phyloP scores from a whole-genome alignment of 2,113 vertebrate genomes.

The Falcunculus frontatus region DNA sequence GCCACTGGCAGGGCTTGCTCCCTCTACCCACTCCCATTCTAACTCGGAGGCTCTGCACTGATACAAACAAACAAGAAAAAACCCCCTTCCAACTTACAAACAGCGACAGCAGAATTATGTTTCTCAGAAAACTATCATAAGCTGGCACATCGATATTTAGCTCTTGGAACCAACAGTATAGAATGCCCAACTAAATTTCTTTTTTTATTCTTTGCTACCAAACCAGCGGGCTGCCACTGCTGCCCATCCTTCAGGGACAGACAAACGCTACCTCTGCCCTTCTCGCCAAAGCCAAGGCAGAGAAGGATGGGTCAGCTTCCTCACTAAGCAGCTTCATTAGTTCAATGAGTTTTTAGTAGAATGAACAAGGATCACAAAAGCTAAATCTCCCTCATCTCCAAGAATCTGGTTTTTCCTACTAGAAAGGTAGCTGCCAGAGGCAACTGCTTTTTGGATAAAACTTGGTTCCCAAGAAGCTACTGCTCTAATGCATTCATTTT shows the following conservation, averaged over 20 bases:
- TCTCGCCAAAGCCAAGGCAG: not conserved
- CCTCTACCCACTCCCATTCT: not conserved
- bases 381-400: not conserved
- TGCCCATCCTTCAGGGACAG: not conserved
- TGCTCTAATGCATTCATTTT: not conserved
- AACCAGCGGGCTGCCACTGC: not conserved
- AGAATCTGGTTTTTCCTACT: not conserved
- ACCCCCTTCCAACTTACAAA: not conserved
- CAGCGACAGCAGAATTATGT: not conserved
- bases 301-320: not conserved
- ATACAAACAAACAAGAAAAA: not conserved
- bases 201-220: not conserved
- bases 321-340: not conserved
- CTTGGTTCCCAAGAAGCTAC: not conserved
- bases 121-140: not conserved
- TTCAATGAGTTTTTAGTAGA: not conserved
- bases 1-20: not conserved
- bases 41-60: not conserved
- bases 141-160: not conserved
- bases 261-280: not conserved
- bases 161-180: not conserved
- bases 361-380: not conserved
- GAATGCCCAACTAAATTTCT: not conserved
- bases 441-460: not conserved
- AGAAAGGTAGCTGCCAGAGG: not conserved